phyloP scores from a whole-genome alignment of 2,797 vertebrate genomes.

The Trematomus bernacchii region DNA sequence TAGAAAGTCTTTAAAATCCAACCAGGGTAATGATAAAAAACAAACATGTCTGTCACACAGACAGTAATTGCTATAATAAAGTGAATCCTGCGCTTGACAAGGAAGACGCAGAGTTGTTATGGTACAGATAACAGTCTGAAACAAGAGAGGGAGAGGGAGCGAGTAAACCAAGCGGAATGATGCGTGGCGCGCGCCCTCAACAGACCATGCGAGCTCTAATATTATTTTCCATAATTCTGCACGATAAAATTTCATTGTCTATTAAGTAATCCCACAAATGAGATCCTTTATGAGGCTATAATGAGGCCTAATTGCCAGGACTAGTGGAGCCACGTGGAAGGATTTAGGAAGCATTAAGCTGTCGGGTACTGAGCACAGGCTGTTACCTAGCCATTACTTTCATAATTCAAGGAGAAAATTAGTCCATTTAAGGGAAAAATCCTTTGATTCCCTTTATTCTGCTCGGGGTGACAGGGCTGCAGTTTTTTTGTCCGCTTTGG shows the following conservation, averaged over 20 bases:
- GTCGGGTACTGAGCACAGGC: conserved; percentile 96
- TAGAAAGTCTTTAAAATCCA: conserved; percentile 81
- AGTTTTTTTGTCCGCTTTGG: conserved; percentile 85
- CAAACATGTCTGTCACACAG: conserved; percentile 83
- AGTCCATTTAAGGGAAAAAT: conserved; percentile 96
- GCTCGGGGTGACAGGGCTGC: conserved; percentile 87
- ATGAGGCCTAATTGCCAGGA: conserved; percentile 99
- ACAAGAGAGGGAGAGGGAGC: conserved; percentile 13
- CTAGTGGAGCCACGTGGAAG: conserved; percentile 99
- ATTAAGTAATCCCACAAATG: conserved; percentile 98
- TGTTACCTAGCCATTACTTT: conserved; percentile 99
- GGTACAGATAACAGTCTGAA: conserved; percentile 71
- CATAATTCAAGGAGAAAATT: conserved; percentile 99
- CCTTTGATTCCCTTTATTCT: conserved; percentile 94
- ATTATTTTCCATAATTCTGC: conserved; percentile 97
- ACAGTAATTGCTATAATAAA: conserved; percentile 93
- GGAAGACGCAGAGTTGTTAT: conserved; percentile 70
- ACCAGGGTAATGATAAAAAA: conserved; percentile 56
- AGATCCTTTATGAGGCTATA: conserved; percentile 99
- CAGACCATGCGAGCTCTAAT: conserved; percentile 87
- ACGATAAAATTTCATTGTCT: conserved; percentile 98
- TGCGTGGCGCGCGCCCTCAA: conserved; percentile 87
- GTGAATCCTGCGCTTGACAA: conserved; percentile 75
- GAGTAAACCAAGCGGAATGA: conserved; percentile 89
- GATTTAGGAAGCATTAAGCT: conserved; percentile 99